Evolutionary conservation across 2,797 vertebrate species (phyloP).

Genomic region (Amniataba percoides): DNA sequence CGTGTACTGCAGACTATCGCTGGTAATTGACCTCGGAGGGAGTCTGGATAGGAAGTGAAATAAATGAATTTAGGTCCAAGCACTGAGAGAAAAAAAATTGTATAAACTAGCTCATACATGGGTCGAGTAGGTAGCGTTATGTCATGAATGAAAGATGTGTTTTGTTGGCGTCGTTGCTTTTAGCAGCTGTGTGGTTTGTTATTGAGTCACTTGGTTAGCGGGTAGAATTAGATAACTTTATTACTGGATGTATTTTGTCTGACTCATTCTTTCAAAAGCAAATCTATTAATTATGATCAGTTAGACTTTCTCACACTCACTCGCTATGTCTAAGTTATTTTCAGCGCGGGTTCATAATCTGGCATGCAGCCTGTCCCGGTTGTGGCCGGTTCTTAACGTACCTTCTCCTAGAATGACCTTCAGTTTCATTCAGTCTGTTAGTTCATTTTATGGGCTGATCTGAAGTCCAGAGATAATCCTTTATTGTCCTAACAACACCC

Average conservation of each 20-base stretch:
- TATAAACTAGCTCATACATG: not conserved
- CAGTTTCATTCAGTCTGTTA: not conserved
- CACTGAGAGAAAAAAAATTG: not conserved
- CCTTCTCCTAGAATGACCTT: constrained; percentile 3
- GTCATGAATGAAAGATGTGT: not conserved
- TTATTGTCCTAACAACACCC: not conserved
- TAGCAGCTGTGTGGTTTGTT: not conserved
- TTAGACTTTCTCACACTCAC: not conserved
- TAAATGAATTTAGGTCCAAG: constrained; percentile 41
- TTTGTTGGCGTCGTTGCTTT: not conserved
- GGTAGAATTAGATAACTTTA: not conserved
- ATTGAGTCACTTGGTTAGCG: constrained; percentile 14
- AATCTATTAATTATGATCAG: not conserved
- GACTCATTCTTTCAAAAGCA: constrained; percentile 20
- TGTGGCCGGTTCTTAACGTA: not conserved
- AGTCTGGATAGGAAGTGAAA: constrained; percentile 36
- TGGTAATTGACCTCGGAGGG: constrained; percentile 58
- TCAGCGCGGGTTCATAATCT: not conserved
- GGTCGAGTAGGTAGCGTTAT: not conserved
- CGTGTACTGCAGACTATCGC: constrained; percentile 12
- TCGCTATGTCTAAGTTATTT: not conserved
- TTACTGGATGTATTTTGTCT: constrained; percentile 11
- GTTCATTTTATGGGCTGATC: not conserved
- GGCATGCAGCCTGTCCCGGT: not conserved
- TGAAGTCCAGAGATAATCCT: not conserved